Evolutionary conservation across 2,888 invertebrate species (phyloP).

Genomic region (Neria commutata): DNA sequence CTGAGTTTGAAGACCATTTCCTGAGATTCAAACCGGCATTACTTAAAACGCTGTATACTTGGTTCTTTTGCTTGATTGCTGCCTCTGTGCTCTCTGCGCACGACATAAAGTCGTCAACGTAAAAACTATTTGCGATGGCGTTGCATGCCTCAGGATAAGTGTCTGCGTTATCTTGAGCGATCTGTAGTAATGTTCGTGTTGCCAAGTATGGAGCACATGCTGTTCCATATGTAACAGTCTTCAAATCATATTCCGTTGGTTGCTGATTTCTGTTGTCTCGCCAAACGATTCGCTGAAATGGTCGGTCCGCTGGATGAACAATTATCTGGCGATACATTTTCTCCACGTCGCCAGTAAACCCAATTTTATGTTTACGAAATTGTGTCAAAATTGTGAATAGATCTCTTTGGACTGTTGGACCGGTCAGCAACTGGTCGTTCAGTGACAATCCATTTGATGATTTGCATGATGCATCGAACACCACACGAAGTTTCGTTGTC

Average conservation of each 20-base stretch:
- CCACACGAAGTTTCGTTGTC: conserved; percentile 25
- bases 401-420: conserved; percentile 24
- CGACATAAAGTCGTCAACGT: conserved; percentile 1
- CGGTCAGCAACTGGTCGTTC: conserved; percentile 23
- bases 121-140: no score
- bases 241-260: conserved; percentile 14
- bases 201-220: conserved; percentile 12
- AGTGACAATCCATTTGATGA: conserved; percentile 18
- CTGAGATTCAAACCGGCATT: neutral
- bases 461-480: conserved; percentile 25
- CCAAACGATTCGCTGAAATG: conserved; percentile 24
- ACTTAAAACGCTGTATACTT: neutral
- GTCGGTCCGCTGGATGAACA: conserved; percentile 3
- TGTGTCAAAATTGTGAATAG: conserved; percentile 9
- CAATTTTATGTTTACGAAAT: conserved; percentile 4
- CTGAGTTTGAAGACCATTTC: conserved; percentile 16
- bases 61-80: neutral
- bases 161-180: neutral
- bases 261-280: conserved; percentile 3
- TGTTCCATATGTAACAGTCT: conserved; percentile 9
- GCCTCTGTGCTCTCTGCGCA: neutral
- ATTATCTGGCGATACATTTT: conserved; percentile 26
- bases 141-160: neutral
- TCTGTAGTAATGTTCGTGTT: conserved; percentile 4
- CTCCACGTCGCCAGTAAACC: conserved; percentile 17